These are phyloP conservation scores for Trichonephila inaurata DNA, from an alignment of 1,140 invertebrate genomes.

Conservation along the genomic window DNA sequence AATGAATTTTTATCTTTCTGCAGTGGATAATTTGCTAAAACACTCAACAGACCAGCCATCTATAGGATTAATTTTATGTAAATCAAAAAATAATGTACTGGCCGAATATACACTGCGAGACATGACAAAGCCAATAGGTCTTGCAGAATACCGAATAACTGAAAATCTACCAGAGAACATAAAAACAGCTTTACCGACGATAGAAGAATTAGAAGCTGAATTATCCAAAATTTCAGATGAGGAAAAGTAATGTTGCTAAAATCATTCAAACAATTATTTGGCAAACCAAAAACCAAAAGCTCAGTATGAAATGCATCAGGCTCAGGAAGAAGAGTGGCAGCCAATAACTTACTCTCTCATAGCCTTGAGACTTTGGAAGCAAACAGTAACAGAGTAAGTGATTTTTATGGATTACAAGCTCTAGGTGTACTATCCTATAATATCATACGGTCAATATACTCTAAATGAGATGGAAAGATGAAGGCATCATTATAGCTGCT, in stretches of 20 bases:
- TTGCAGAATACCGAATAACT: neutral
- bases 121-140: neutral
- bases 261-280: too few relatives aligned
- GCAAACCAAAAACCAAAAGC: neutral
- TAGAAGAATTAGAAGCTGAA: constrained; percentile 14
- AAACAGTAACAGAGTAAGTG: too few relatives aligned
- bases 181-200: neutral
- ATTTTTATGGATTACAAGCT: too few relatives aligned
- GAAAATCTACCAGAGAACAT: neutral
- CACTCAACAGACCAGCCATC: neutral
- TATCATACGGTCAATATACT: too few relatives aligned
- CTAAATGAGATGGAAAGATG: too few relatives aligned
- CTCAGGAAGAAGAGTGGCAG: too few relatives aligned
- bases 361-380: too few relatives aligned
- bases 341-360: too few relatives aligned
- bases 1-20: too few relatives aligned
- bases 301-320: neutral
- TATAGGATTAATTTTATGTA: constrained; percentile 5
- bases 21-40: too few relatives aligned
- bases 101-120: neutral
- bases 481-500: too few relatives aligned
- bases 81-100: neutral
- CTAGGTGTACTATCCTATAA: too few relatives aligned
- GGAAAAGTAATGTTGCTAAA: neutral
- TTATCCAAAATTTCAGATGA: neutral